phyloP scores from a whole-genome alignment of 2,888 invertebrate species.

The Parnassius glacialis region DNA sequence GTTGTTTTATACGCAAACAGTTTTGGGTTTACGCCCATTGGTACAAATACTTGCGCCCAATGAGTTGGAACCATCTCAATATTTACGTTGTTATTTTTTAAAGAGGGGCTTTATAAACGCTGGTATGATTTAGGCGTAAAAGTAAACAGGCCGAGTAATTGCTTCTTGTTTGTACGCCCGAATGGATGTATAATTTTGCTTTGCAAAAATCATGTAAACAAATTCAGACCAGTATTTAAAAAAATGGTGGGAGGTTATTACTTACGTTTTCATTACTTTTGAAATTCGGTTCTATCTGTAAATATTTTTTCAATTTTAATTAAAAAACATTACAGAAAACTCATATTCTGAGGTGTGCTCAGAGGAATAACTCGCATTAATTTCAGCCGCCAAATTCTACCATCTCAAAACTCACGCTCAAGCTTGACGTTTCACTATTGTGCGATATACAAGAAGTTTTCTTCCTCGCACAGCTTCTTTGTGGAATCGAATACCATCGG shows the following conservation, averaged over 20 bases:
- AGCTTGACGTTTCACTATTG: too few relatives aligned
- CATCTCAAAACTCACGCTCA: too few relatives aligned
- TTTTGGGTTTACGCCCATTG: conserved; percentile 18
- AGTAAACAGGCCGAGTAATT: conserved; percentile 32
- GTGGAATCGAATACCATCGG: too few relatives aligned
- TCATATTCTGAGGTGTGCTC: conserved; percentile 1
- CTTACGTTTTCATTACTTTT: conserved; percentile 15
- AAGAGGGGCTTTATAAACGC: conserved; percentile 27
- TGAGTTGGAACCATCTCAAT: conserved; percentile 37
- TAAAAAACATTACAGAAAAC: conserved; percentile 8
- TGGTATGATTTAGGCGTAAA: conserved; percentile 27
- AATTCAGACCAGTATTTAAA: conserved; percentile 8
- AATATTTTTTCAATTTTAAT: conserved; percentile 16
- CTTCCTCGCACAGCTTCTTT: too few relatives aligned
- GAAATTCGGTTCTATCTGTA: conserved; percentile 7
- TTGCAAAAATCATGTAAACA: conserved; percentile 21
- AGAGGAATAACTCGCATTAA: background rate
- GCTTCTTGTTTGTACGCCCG: conserved; percentile 30
- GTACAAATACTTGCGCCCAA: conserved; percentile 35
- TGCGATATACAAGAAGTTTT: too few relatives aligned
- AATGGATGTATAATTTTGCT: conserved; percentile 23
- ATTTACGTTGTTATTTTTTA: conserved; percentile 33
- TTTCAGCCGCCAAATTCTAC: too few relatives aligned
- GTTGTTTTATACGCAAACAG: conserved; percentile 6
- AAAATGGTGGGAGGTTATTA: conserved; percentile 1